Base-by-base conservation (phyloP, 2,797 vertebrate species). In the Silurus aristotelis region DNA sequence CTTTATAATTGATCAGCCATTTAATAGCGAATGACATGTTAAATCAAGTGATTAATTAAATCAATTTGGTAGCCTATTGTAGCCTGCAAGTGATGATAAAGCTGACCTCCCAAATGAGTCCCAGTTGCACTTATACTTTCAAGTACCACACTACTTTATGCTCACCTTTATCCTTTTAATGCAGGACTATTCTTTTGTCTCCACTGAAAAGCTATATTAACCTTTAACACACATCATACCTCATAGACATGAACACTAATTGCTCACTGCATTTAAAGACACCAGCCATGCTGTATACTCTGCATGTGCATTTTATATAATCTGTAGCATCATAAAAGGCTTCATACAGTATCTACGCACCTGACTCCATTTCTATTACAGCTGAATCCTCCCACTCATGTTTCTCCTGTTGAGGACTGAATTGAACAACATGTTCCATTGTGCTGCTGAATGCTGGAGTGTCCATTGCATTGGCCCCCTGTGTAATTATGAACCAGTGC, bases 31-130 rank as follows among this genome's bases (percentile, higher is more conserved):
- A 84, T 78, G 85, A 82, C 87, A 86, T 78, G 85, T 86, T 88
- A 88, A 88, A 88, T 88, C 83, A 86, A 84, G 85, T 82, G 85
- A 81, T 79, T 88, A 86, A 88, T 82, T 88, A 82, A 88, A 86
- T 88, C 87, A 88, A 86, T 88, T 78, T 84, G 72, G 79, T 46
- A 25, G 83, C 38, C 78, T 72, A 77, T 82, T 84, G 77, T 86
- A 81, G 82, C 83, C 83, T 77, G 71, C 78, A 68, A 67, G 63
- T 66, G 20, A 84, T 84, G 72, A 83, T 73, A 86, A 86, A 82
- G 48, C 77, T 86, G 82, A 87, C 78, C 82, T 81, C 78, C 61
- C 83, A 84, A 87, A 81, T 84, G 77, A 81, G 55, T 81, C 63
- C 78, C 70, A 76, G 55, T 80, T 86, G 55, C 68, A 55, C 79